These are phyloP conservation scores for Gryon sp. DNA, from an alignment of 1,140 invertebrate genomes.

Conservation along the genomic window DNA sequence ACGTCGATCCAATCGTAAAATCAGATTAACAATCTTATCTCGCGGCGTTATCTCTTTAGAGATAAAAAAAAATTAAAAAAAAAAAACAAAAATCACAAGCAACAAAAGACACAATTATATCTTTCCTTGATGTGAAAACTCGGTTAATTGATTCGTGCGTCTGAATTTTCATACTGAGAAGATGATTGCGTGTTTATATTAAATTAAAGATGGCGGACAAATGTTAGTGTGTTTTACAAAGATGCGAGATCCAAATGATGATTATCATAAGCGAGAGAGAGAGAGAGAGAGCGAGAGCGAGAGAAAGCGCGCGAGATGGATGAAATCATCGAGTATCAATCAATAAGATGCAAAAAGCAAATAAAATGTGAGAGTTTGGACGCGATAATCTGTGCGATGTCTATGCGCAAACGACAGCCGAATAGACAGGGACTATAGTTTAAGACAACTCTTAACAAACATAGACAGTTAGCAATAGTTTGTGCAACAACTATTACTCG, in stretches of 20 bases:
- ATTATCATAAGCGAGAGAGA: too few relatives aligned
- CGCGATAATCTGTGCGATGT: constrained; percentile 50
- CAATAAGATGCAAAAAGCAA: background rate
- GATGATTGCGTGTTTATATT: constrained; percentile 72
- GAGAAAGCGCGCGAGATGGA: constrained; percentile 2
- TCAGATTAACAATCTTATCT: too few relatives aligned
- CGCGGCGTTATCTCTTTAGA: too few relatives aligned
- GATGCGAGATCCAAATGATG: constrained; percentile 28
- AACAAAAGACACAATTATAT: too few relatives aligned
- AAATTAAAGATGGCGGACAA: constrained; percentile 52
- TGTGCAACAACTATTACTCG: constrained; percentile 67
- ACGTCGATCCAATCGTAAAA: background rate
- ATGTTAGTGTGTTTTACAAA: constrained; percentile 50
- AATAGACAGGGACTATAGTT: constrained; percentile 75
- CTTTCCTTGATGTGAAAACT: constrained; percentile 49
- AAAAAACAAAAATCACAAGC: too few relatives aligned
- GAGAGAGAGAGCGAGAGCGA: constrained; percentile 27
- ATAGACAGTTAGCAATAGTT: constrained; percentile 71
- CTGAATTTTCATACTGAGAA: constrained; percentile 69
- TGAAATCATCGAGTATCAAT: background rate
- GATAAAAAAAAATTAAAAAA: too few relatives aligned
- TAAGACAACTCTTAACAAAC: constrained; percentile 78
- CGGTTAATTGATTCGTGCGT: constrained; percentile 63
- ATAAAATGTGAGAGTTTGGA: constrained; percentile 16
- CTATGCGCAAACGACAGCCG: constrained; percentile 56